A percentile compares a stretch with the other conserved stretches of the same genome.
Conservation (phyloP, 2,888 invertebrate species). For the Formica aserva region DNA sequence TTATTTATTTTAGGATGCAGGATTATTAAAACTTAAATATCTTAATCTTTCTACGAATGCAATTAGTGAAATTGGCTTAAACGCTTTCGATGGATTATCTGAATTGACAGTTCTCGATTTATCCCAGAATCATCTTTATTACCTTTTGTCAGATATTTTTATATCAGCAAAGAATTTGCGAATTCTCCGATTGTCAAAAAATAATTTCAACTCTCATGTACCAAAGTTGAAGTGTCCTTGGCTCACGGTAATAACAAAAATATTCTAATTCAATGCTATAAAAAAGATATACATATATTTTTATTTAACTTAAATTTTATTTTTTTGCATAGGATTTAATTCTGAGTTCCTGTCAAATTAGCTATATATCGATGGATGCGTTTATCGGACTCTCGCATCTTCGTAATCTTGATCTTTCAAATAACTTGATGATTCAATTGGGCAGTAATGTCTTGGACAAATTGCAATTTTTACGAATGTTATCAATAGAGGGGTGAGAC, state of each 20-base stretch:
- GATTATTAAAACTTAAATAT: conserved; percentile 81
- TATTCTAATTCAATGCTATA: neutral
- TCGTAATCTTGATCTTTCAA: conserved; percentile 80
- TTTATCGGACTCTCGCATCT: conserved; percentile 78
- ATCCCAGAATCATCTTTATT: conserved; percentile 85
- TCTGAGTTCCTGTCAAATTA: conserved; percentile 79
- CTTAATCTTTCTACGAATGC: conserved; percentile 85
- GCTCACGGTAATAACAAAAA: conserved; percentile 76
- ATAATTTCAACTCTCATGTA: conserved; percentile 81
- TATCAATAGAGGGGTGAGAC: conserved; percentile 77
- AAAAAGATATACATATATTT: neutral
- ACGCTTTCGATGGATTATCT: conserved; percentile 85
- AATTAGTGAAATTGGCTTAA: conserved; percentile 84
- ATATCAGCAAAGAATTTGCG: conserved; percentile 78
- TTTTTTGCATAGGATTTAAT: conserved; percentile 75
- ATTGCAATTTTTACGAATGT: conserved; percentile 67
- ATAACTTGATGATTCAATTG: conserved; percentile 79
- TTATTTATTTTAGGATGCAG: conserved; percentile 76
- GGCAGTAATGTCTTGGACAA: conserved; percentile 65
- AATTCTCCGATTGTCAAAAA: conserved; percentile 80
- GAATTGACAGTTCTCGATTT: conserved; percentile 86
- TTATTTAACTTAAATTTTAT: conserved; percentile 1
- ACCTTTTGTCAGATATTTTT: conserved; percentile 85
- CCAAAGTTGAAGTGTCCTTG: conserved; percentile 78
- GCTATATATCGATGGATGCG: conserved; percentile 74